Evolutionary conservation across 2,888 invertebrate genomes (phyloP), one percentile per base, ranked within the genome.

Genomic region (Acrocyrtus sp.): DNA sequence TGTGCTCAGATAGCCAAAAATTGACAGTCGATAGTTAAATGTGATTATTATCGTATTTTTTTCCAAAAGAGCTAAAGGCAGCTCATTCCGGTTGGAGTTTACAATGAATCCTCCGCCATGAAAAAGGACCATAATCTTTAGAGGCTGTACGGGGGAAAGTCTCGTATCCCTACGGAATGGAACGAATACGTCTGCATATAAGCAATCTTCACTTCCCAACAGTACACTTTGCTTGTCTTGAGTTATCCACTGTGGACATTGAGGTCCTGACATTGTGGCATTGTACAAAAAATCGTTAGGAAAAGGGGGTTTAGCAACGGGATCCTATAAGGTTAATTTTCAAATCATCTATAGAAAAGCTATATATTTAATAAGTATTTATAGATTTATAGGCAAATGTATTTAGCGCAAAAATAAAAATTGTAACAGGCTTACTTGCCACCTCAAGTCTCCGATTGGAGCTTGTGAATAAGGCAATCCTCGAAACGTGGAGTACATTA

Each of bases 391-490:
- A n/a, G n/a, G n/a, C n/a, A n/a, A n/a, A n/a, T n/a, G n/a, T n/a
- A n/a, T n/a, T n/a, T n/a, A n/a, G n/a, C n/a, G n/a, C n/a, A n/a
- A n/a, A n/a, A n/a, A n/a, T n/a, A n/a, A n/a, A n/a, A n/a, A n/a
- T n/a, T n/a, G n/a, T 62, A 72, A n/a, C 72, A 0, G 80, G 1
- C 84, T 83, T 50, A 82, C 81, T 83, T 88, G 86, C 82, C 90
- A 90, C 80, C 90, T 84, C 53, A 87, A 85, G 74, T 88, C 86
- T n/a, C 89, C 89, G 10, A 89, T 82, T 0, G 91, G 91, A 15
- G 90, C 88, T 60, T 87, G 83, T 0, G 91, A 91, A 80, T 89
- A 91, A 0, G 91, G 91, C 53, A 91, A 85, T 0, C 91, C 90
- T 78, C 88, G 86, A 79, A 89, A 91, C 41, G 89, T 88, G 8